Base-by-base conservation (phyloP, 2,113 vertebrate genomes). In the Archocentrus centrarchus region DNA sequence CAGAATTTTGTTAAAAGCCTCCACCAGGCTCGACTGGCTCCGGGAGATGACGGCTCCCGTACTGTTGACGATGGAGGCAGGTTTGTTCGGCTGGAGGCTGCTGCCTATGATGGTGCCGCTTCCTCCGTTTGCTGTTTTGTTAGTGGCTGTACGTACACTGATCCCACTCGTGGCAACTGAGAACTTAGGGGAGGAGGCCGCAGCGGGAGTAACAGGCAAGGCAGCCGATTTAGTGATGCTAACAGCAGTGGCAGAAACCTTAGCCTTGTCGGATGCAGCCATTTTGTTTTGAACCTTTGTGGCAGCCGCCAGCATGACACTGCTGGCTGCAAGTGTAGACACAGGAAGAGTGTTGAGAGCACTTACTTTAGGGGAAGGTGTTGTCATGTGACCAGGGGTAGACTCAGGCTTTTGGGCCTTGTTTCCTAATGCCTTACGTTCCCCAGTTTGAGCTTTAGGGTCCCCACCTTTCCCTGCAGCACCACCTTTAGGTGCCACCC, bases 1-100 rank as follows among this genome's bases (percentile, higher is more conserved):
- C 59, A 99, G 97, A 83, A 99, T 97, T 89, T 98, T 98, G 95
- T 99, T 99, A 59, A 99, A 99, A 27, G 98, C 97, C 77, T 99
- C 98, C 87, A 99, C 98, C 63, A 99, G 92, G 91, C 97, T 98
- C 17, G 98, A 98, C 87, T 99, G 98, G 59, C 97, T 98, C 78
- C 98, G 95, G 18, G 98, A 98, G 84, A 99, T 98, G 86, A 98
- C 97, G 0, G 97, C 97, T 7, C 97, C 97, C 0, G 96, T 93
- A 58, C 94, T 96, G 92, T 96, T 96, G 0, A 96, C 50, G 2
- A 97, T 89, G 0, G 97, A 95, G 0, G 95, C 91, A 0, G 97
- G 88, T 18, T 97, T 98, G 93, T 89, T 97, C 22, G 96, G 62
- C 86, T 97, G 94, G 55, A 96, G 83, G 37, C 41, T 44, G 50